Conservation (phyloP, 2,113 vertebrate species). For the Nesoenas mayeri region DNA sequence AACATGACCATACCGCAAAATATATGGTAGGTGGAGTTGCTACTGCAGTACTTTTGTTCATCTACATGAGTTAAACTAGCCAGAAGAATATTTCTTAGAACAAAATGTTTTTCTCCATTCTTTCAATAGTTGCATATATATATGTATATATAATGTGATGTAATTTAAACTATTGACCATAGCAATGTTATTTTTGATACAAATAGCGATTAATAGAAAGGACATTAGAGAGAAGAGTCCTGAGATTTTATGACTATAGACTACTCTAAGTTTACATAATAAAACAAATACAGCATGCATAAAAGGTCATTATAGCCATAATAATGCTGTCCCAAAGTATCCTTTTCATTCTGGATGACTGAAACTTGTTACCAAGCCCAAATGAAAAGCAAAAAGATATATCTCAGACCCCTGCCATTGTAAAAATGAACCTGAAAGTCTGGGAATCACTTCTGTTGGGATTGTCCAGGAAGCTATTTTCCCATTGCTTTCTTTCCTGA, state of each 20-base stretch:
- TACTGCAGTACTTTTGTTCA: not conserved
- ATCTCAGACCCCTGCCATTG: not conserved
- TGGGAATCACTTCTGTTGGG: not conserved
- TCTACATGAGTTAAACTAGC: not conserved
- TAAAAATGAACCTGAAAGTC: not conserved
- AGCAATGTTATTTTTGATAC: not conserved
- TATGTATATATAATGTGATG: not conserved
- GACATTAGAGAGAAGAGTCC: not conserved
- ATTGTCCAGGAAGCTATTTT: not conserved
- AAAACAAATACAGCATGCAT: not conserved
- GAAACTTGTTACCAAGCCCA: not conserved
- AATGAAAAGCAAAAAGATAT: not conserved
- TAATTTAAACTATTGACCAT: slow-evolving; percentile 7
- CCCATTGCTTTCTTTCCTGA: not conserved
- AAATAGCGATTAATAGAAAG: slow-evolving; percentile 50
- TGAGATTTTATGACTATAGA: slow-evolving; percentile 25
- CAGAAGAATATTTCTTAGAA: not conserved
- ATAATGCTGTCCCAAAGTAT: not conserved
- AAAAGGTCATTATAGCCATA: slow-evolving; percentile 18
- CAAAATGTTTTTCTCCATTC: not conserved
- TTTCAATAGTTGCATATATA: not conserved
- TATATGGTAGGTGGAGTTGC: not conserved
- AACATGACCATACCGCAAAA: not conserved
- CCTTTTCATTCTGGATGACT: not conserved
- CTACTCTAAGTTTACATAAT: slow-evolving; percentile 33